Evolutionary conservation across 1,140 invertebrate genomes (phyloP).

Genomic region (Sesamia nonagrioides): DNA sequence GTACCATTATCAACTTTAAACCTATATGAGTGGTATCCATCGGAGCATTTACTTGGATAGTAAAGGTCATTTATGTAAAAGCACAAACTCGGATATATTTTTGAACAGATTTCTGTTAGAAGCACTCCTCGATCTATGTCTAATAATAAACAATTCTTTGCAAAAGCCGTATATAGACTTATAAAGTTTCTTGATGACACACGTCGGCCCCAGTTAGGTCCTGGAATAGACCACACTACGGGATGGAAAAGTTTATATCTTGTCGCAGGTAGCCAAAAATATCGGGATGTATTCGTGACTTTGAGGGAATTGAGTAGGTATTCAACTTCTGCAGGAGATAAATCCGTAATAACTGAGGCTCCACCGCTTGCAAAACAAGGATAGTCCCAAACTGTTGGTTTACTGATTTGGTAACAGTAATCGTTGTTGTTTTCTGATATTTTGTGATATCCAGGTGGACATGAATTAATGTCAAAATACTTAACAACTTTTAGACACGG

Average conservation of each 20-base stretch:
- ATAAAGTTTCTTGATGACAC: constrained; percentile 61
- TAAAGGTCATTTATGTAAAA: constrained; percentile 74
- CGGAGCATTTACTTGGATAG: constrained; percentile 71
- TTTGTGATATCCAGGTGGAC: constrained; percentile 71
- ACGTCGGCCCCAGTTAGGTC: constrained; percentile 71
- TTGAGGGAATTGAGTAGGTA: constrained; percentile 66
- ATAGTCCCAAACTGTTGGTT: constrained; percentile 66
- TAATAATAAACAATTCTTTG: constrained; percentile 72
- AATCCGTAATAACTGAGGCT: constrained; percentile 72
- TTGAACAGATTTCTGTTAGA: constrained; percentile 65
- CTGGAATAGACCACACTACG: constrained; percentile 74
- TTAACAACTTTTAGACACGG: constrained; percentile 67
- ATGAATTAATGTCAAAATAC: constrained; percentile 63
- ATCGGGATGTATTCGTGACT: constrained; percentile 62
- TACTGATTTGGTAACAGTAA: constrained; percentile 73
- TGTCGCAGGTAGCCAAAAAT: constrained; percentile 76
- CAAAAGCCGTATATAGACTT: constrained; percentile 54
- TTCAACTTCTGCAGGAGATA: constrained; percentile 62
- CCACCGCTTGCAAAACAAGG: constrained; percentile 76
- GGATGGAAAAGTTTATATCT: constrained; percentile 70
- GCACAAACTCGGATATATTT: constrained; percentile 71
- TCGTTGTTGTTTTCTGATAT: constrained; percentile 68
- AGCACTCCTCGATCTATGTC: constrained; percentile 65
- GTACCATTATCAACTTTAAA: constrained; percentile 71
- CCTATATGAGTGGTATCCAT: constrained; percentile 71